A percentile compares a stretch with the other conserved stretches of the same genome.
Conservation (phyloP, 1,140 invertebrate species). For the Zaprionus camerounensis region DNA sequence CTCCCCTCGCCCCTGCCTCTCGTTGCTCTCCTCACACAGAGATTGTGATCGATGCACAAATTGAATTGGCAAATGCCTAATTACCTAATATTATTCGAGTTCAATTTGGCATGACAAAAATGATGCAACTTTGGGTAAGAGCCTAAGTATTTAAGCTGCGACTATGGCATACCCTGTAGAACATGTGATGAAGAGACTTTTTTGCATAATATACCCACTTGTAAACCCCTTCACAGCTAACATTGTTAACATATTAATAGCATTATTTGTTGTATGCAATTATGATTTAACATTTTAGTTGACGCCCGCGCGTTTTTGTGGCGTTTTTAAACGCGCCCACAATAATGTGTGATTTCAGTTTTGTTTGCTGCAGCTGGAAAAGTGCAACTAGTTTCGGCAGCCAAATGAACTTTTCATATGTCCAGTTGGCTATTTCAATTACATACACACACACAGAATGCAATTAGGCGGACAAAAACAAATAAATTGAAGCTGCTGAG, state of each 20-base stretch:
- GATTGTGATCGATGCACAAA: constrained; percentile 13
- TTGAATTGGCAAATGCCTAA: constrained; percentile 35
- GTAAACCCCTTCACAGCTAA: not conserved
- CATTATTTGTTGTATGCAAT: not conserved
- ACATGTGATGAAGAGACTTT: not conserved
- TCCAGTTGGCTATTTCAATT: constrained; percentile 46
- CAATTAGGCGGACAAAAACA: constrained; percentile 73
- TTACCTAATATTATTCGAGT: constrained; percentile 20
- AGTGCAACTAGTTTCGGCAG: constrained; percentile 12
- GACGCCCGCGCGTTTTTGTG: constrained; percentile 27
- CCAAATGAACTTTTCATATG: constrained; percentile 45
- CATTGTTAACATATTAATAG: not conserved
- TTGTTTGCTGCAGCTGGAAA: constrained; percentile 2
- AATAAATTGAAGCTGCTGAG: constrained; percentile 41
- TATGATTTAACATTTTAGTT: constrained; percentile 5
- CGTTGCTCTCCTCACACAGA: constrained; percentile 1
- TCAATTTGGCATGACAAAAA: constrained; percentile 5
- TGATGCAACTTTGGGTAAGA: constrained; percentile 6
- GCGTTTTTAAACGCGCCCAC: constrained; percentile 21
- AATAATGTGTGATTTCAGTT: not conserved
- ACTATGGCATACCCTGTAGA: not conserved
- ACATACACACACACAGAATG: constrained; percentile 53
- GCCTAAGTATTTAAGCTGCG: not conserved
- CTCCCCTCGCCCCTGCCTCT: not conserved
- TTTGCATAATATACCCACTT: too few species aligned